Evolutionary conservation across 2,888 invertebrate genomes (phyloP).

Genomic region (Charanyca ferruginea): DNA sequence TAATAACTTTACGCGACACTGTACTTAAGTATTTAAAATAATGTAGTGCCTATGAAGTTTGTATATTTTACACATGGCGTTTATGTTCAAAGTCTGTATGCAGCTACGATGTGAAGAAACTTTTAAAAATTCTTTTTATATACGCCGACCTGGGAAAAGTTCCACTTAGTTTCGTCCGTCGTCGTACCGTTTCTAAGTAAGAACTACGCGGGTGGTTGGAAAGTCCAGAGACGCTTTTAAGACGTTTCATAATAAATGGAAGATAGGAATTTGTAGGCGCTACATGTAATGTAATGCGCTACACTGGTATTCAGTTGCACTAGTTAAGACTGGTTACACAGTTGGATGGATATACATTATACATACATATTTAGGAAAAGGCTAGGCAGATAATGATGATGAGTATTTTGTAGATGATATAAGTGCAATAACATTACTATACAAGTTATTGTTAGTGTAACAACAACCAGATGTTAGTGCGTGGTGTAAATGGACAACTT

Average conservation of each 20-base stretch:
- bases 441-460: not conserved
- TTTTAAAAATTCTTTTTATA: conserved; percentile 88
- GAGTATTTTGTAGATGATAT: no score
- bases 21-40: conserved; percentile 19
- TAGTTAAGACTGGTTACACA: no score
- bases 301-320: no score
- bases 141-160: conserved; percentile 85
- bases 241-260: conserved; percentile 83
- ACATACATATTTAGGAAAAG: no score
- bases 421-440: no score
- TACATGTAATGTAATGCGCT: no score
- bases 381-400: no score
- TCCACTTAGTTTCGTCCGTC: conserved; percentile 86
- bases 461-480: not conserved
- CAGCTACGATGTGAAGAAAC: conserved; percentile 78
- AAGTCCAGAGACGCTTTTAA: conserved; percentile 85
- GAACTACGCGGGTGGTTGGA: conserved; percentile 83
- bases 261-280: conserved; percentile 56
- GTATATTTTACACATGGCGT: conserved; percentile 37
- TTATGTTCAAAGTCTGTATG: conserved; percentile 76
- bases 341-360: no score
- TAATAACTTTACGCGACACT: not conserved
- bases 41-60: conserved; percentile 4
- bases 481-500: conserved; percentile 2
- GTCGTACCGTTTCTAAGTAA: conserved; percentile 83